These are phyloP conservation scores for Bubo scandiacus DNA, from an alignment of 2,113 vertebrate species.

Conservation along the genomic window DNA sequence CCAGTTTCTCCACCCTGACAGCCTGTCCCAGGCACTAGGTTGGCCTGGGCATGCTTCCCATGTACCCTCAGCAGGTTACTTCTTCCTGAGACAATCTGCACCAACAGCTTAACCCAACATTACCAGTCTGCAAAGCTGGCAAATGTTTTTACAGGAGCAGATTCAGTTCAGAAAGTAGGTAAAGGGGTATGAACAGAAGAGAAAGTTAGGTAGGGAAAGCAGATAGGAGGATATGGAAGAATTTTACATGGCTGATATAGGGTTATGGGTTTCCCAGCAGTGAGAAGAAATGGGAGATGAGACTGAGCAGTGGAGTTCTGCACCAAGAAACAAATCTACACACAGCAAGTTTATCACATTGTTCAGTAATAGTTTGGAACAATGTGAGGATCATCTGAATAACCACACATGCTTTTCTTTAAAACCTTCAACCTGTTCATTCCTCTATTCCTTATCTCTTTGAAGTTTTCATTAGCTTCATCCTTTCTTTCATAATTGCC, in stretches of 20 bases:
- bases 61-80: background rate
- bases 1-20: background rate
- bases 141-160: background rate
- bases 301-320: background rate
- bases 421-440: background rate
- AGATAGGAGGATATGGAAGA: background rate
- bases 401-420: background rate
- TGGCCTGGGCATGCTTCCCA: background rate
- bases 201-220: background rate
- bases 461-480: background rate
- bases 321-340: background rate
- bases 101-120: rapidly evolving
- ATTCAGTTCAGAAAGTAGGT: background rate
- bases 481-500: background rate
- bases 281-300: background rate
- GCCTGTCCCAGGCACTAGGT: background rate
- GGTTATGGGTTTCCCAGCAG: background rate
- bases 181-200: background rate
- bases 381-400: background rate
- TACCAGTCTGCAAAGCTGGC: rapidly evolving
- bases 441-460: background rate
- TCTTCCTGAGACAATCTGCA: background rate
- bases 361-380: background rate
- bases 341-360: background rate
- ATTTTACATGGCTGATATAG: background rate